Evolutionary conservation across 2,888 invertebrate genomes (phyloP), one percentile per base, ranked within the genome.

Genomic region (Cerceris ruficornis): DNA sequence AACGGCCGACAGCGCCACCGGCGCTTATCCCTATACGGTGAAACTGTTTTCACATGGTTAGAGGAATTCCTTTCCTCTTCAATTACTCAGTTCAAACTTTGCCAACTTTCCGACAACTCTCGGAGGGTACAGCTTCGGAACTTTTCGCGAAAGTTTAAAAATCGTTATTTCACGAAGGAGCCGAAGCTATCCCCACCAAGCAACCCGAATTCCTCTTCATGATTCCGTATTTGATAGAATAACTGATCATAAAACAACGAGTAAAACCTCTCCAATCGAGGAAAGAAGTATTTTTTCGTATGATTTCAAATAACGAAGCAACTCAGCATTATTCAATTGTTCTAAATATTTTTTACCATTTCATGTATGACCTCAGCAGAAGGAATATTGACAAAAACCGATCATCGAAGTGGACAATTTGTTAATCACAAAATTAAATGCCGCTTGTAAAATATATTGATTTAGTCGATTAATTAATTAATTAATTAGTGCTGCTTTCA

Each of bases 121-220:
- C 77, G 69, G 83, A 75, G 79, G 77, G 83, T 85, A 82, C 82
- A 80, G 85, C 81, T 85, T 86, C 68, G 86, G 86, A 89, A 87
- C 88, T 90, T 86, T 85, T 86, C 83, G 85, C 85, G 85, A 90
- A 91, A 90, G 86, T 91, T 90, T 90, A 90, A 90, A 90, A 91
- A 91, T 91, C 91, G 90, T 90, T 91, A 91, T 87, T 88, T 87
- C 85, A 82, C 87, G 77, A 66, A 69, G 74, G 71, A 73, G 66
- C 70, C 68, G 62, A 72, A 69, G 80, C 71, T 60, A 50, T 80
- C 69, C 71, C 71, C 64, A 55, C 75, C 62, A 61, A 76, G 76
- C 77, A 72, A 74, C 74, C 58, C n/a, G 70, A 74, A 80, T 76
- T 68, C 68, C 69, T 77, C 61, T 81, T 80, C 64, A 65, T 64